Base-by-base conservation (phyloP, 2,113 vertebrate genomes). In the Shinisaurus crocodilurus region DNA sequence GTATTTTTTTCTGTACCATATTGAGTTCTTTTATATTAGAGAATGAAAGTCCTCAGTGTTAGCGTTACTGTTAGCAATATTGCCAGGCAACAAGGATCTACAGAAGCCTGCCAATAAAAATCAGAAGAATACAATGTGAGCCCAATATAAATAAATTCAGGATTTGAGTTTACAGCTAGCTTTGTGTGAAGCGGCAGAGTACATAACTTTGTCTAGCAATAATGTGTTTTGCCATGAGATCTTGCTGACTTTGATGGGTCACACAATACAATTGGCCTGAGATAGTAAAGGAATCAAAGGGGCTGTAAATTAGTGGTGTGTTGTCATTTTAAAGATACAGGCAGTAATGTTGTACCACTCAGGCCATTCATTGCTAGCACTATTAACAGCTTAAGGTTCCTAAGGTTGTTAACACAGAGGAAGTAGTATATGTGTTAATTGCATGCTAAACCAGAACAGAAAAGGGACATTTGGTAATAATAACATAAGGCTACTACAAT, bases 381-480 rank as follows among this genome's bases (percentile, higher is more conserved):
- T 76, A 63, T 93, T 96, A 92, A 93, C 95, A 94, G 90, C 91
- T 91, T 93, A 94, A 75, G 80, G 83, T 91, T 96, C 92, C 93
- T 90, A 85, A 13, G 93, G 96, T 87, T 92, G 94, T 93, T 90
- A 95, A 90, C 20, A 45, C 54, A 91, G 95, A 97, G 97, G 97
- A 98, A 98, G 96, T 93, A 85, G 93, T 89, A 92, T 90, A 88
- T 92, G 95, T 96, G 97, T 97, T 97, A 97, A 98, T 93, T 97
- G 95, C 93, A 48, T 82, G 92, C 93, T 95, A 95, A 96, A 96
- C 90, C 95, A 96, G 94, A 95, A 63, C 63, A 85, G 86, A 92
- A 94, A 54, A 93, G 94, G 85, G 92, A 89, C 9, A 74, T 54
- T 43, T 92, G 95, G 90, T 72, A 91, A 91, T 96, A 91, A 91